Evolutionary conservation across 2,888 invertebrate genomes (phyloP).

Genomic region (Fabriciana adippe): DNA sequence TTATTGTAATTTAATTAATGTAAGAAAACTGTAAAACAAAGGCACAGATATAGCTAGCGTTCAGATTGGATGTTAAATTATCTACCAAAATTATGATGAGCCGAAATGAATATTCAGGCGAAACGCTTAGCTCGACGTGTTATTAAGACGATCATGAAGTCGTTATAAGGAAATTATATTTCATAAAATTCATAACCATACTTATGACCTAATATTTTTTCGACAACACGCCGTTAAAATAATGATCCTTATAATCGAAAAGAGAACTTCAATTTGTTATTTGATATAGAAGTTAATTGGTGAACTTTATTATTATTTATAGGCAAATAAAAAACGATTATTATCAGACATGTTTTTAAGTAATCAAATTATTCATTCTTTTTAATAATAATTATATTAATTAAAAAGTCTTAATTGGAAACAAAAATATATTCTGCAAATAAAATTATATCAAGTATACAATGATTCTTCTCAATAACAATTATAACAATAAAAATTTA

Average conservation of each 20-base stretch:
- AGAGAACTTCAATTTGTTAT: constrained; percentile 38
- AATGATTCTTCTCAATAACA: too few species aligned
- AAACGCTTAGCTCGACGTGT: constrained; percentile 74
- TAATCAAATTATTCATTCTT: too few species aligned
- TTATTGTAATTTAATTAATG: constrained; percentile 53
- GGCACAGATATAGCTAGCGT: constrained; percentile 5
- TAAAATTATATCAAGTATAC: too few species aligned
- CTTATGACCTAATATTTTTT: constrained; percentile 78
- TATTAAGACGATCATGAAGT: constrained; percentile 80
- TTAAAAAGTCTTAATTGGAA: too few species aligned
- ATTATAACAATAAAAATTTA: too few species aligned
- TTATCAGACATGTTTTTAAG: constrained; percentile 3
- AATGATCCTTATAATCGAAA: constrained; percentile 51
- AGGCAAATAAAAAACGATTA: constrained; percentile 8
- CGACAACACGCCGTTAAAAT: constrained; percentile 74
- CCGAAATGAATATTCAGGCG: constrained; percentile 79
- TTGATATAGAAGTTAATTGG: constrained; percentile 39
- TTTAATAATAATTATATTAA: too few species aligned
- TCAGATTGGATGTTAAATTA: constrained; percentile 75
- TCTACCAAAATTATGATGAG: constrained; percentile 77
- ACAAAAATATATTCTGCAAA: too few species aligned
- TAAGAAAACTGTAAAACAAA: constrained; percentile 56
- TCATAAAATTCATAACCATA: constrained; percentile 80
- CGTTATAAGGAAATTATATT: constrained; percentile 80
- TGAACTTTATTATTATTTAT: too few species aligned